Evolutionary conservation across 2,113 vertebrate genomes (phyloP).

Genomic region (Piprites chloris): DNA sequence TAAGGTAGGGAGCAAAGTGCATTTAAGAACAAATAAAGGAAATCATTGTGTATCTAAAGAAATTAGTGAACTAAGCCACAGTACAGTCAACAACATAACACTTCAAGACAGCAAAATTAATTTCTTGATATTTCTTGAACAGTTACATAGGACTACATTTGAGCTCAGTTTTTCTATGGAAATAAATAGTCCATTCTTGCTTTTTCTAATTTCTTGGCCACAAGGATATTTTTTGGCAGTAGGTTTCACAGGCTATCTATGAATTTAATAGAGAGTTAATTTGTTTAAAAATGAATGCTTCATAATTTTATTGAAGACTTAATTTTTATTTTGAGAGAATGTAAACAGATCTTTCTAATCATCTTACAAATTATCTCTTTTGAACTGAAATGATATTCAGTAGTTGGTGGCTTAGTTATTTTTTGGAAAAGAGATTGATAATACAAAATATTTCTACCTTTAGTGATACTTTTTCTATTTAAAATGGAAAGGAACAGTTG

Average conservation of each 20-base stretch:
- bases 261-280: neutral
- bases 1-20: neutral
- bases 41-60: neutral
- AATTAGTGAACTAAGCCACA: neutral
- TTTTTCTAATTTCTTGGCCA: neutral
- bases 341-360: neutral
- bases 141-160: neutral
- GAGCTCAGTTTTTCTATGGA: neutral
- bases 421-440: neutral
- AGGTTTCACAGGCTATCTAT: neutral
- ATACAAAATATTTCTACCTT: neutral
- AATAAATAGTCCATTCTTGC: neutral
- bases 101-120: neutral
- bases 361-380: neutral
- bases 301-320: neutral
- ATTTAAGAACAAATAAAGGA: neutral
- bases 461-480: neutral
- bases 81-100: neutral
- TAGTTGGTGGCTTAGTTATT: neutral
- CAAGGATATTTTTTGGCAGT: neutral
- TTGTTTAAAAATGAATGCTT: neutral
- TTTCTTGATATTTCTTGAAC: neutral
- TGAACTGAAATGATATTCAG: neutral
- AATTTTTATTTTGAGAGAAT: neutral
- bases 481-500: neutral